Evolutionary conservation across 2,888 invertebrate genomes (phyloP), one percentile per base, ranked within the genome.

Genomic region (Odontocerum albicorne): DNA sequence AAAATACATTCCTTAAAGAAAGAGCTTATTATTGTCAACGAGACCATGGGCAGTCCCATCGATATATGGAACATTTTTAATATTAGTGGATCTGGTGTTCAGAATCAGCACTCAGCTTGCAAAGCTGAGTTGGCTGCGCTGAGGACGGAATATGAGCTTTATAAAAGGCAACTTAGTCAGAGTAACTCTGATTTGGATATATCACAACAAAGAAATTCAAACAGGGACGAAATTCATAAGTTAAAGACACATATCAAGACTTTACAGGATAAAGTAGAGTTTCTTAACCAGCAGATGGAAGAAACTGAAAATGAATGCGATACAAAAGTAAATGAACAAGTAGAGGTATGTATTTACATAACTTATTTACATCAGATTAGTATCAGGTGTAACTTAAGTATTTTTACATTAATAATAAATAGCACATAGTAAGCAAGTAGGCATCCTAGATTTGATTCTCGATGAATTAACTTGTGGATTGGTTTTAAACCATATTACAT

Each of bases 121-220:
- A 79, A 81, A 64, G 83, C 86, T 50, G 87, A 88, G 61, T 77
- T 84, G 42, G 81, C 84, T 12, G 73, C 68, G 21, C 66, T 88
- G 15, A 81, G 81, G 62, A 74, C 80, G 35, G 87, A 90, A 63
- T 85, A 85, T 65, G 90, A 92, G 61, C 70, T 75, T 33, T 84
- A 83, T 62, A 87, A 85, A 67, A 67, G 71, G 39, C 73, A 77
- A 59, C 39, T 56, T 10, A 16, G 49, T 43, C 51, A 55, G 42
- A 57, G 55, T 56, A 52, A 36, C 27, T 52, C 42, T 21, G 49
- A 36, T 8, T 43, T 40, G 16, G 38, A 44, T 10, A 52, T 59
- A 33, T 39, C 69, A 66, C 13, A 68, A 63, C 57, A 58, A 22
- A 47, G 44, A 40, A 57, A 57, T 33, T 31, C 27, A 12, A 57